Evolutionary conservation across 2,113 vertebrate genomes (phyloP).

Genomic region (Lophochroa leadbeateri): DNA sequence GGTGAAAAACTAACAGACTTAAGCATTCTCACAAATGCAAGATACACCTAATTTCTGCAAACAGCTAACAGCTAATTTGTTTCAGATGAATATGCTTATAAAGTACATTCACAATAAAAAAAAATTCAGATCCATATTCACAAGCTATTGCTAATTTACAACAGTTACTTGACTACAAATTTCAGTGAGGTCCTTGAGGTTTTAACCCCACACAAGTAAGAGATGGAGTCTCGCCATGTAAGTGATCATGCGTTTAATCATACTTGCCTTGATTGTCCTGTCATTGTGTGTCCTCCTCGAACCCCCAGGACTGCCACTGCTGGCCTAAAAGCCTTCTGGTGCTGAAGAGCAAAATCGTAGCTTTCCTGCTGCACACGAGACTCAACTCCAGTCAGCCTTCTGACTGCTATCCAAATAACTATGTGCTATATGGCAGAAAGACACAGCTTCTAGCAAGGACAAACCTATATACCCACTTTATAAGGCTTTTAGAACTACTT

Average conservation of each 20-base stretch:
- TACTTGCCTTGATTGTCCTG: background rate
- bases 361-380: background rate
- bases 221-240: rapidly evolving
- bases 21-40: background rate
- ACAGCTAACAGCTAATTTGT: background rate
- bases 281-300: rapidly evolving
- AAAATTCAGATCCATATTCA: background rate
- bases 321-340: background rate
- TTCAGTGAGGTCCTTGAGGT: background rate
- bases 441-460: background rate
- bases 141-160: background rate
- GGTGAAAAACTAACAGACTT: background rate
- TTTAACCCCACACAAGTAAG: background rate
- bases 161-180: background rate
- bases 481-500: background rate
- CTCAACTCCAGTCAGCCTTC: background rate
- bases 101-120: background rate
- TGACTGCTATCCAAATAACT: background rate
- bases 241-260: background rate
- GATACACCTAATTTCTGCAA: background rate
- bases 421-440: rapidly evolving
- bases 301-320: background rate
- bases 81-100: background rate
- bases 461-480: background rate
- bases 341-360: background rate